Evolutionary conservation across 2,113 vertebrate genomes (phyloP).

Genomic region (Talpa occidentalis): DNA sequence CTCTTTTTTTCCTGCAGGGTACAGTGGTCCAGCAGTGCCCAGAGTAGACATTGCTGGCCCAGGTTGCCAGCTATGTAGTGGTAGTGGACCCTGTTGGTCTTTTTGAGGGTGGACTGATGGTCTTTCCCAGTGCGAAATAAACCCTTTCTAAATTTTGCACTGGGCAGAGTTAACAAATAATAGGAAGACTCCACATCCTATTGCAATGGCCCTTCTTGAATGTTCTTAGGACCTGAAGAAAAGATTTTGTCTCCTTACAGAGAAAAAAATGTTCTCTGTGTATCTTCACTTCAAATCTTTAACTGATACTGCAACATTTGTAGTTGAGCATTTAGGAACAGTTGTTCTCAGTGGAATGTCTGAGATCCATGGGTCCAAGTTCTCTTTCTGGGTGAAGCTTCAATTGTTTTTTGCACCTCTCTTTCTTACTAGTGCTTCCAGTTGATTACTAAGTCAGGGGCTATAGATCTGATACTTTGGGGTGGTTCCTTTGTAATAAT

Average conservation of each 20-base stretch:
- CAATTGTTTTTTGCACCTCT: constrained; percentile 33
- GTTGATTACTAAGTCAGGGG: constrained; percentile 37
- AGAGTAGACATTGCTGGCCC: background rate
- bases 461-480: constrained; percentile 5
- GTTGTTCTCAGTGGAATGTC: background rate
- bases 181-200: background rate
- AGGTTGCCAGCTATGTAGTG: background rate
- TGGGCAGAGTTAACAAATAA: background rate
- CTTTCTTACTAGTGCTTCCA: background rate
- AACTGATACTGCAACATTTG: background rate
- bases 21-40: background rate
- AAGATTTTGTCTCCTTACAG: background rate
- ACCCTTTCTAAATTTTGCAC: constrained; percentile 10
- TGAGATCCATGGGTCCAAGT: background rate
- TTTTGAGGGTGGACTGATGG: background rate
- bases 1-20: background rate
- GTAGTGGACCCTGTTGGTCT: background rate
- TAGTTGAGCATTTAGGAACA: background rate
- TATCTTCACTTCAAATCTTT: constrained; percentile 8
- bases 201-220: background rate
- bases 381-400: constrained; percentile 43
- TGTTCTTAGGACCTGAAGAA: background rate
- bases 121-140: background rate
- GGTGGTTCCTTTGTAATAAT: constrained; percentile 47
- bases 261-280: background rate